These are phyloP conservation scores for Elmis aenea DNA, from an alignment of 2,888 invertebrate genomes.

Conservation along the genomic window DNA sequence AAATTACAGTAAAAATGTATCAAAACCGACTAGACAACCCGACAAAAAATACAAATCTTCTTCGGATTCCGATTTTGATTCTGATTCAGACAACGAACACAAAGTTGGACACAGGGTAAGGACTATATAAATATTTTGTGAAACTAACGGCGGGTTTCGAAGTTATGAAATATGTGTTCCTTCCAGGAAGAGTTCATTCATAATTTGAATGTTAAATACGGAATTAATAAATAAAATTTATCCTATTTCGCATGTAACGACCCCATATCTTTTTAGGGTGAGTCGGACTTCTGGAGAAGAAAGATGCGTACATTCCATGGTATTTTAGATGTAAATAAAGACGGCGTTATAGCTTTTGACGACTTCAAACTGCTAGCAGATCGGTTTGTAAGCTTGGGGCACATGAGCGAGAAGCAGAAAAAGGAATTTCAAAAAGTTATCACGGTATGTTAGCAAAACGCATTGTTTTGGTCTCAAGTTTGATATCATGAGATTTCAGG, in stretches of 20 bases:
- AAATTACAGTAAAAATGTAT: conserved; percentile 20
- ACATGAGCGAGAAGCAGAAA: conserved; percentile 61
- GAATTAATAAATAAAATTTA: not conserved
- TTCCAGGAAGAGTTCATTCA: not conserved
- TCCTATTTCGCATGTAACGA: not conserved
- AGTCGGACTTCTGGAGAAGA: conserved; percentile 70
- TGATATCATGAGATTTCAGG: conserved; percentile 44
- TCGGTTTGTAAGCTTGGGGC: conserved; percentile 70
- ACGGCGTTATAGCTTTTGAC: conserved; percentile 77
- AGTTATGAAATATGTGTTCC: no score
- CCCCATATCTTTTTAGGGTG: conserved; percentile 43
- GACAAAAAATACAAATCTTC: conserved; percentile 6
- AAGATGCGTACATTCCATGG: conserved; percentile 83
- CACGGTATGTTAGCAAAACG: conserved; percentile 49
- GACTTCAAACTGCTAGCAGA: conserved; percentile 72
- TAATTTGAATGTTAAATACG: not conserved
- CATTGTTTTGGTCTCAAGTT: conserved; percentile 2
- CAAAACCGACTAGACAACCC: conserved; percentile 16
- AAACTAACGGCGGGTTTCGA: not conserved
- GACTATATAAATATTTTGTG: not conserved
- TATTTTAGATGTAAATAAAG: conserved; percentile 78
- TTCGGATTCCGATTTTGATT: conserved; percentile 12
- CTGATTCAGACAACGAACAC: conserved; percentile 21
- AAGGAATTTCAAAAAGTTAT: conserved; percentile 67
- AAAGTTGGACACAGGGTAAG: conserved; percentile 24